Base-by-base conservation (phyloP, 2,797 vertebrate genomes). In the Adrianichthys oophorus region DNA sequence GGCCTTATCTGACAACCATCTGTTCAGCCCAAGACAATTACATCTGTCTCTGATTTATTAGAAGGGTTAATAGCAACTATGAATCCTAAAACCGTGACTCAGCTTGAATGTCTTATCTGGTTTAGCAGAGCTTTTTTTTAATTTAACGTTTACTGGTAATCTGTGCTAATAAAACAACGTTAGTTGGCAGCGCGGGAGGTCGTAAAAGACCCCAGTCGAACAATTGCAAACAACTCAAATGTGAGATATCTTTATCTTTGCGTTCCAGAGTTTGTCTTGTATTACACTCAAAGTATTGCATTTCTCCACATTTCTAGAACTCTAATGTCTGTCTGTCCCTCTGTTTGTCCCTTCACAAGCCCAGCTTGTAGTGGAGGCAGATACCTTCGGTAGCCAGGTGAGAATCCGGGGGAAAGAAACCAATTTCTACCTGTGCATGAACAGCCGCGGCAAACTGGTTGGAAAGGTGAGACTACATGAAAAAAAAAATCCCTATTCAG, bases 291-390 rank as follows among this genome's bases (percentile, higher is more conserved):
- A 15, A 8, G 42, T 18, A 4, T 44, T 56, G 24, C 48, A 17
- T 59, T 50, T 60, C 13, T 56, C 43, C 45, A 14, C 26, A 23
- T 47, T 57, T 52, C 47, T 75, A 54, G 50, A 75, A 74, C 79
- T 90, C 89, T 92, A 91, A 92, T 72, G 84, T 92, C 85, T 85
- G 87, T 91, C 84, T 90, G 82, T 85, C 60, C 85, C 47, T 90
- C 85, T 88, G 84, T 91, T 74, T 91, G 92, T 93, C 91, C 91
- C 92, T 93, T 92, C 83, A 92, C 91, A 93, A 94, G 93, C 93
- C 90, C 92, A 93, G 87, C 93, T 94, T 67, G 92, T 93, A 90
- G 92, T 94, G 89, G 93, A 94, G 87, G 91, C 92, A 19, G 93
- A 94, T 75, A 93, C 93, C 81, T 94, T 94, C 68, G 93, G 93